Evolutionary conservation across 1,140 invertebrate species (phyloP).

Genomic region (Daktulosphaira vitifoliae): DNA sequence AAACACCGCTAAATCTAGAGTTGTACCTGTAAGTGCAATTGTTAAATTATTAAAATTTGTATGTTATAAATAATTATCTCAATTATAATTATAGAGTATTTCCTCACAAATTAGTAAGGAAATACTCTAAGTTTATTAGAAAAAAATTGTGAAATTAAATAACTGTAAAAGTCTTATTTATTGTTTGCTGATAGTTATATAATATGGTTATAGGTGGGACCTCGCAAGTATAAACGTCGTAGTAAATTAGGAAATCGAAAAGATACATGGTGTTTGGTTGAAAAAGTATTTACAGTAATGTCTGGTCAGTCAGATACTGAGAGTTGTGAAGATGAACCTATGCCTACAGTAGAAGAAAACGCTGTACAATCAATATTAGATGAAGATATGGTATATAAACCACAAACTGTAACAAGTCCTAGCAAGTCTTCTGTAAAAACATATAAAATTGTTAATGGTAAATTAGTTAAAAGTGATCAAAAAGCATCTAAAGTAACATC

Average conservation of each 20-base stretch:
- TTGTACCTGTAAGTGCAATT: slow-evolving; percentile 40
- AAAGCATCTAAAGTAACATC: slow-evolving; percentile 37
- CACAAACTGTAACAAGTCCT: background rate
- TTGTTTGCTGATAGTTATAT: no score
- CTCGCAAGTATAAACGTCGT: slow-evolving; percentile 67
- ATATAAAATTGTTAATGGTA: slow-evolving; percentile 41
- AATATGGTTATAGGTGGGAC: slow-evolving; percentile 51
- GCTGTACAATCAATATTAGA: slow-evolving; percentile 40
- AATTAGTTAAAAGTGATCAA: slow-evolving; percentile 46
- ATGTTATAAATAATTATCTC: no score
- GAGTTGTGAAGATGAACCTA: slow-evolving; percentile 41
- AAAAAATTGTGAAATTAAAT: no score
- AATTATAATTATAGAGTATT: no score
- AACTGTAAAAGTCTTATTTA: no score
- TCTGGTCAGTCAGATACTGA: slow-evolving; percentile 45
- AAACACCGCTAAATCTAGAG: slow-evolving; percentile 66
- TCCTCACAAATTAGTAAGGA: no score
- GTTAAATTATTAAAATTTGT: background rate
- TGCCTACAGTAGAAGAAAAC: slow-evolving; percentile 44
- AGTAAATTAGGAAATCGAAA: slow-evolving; percentile 60
- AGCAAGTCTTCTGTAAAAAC: slow-evolving; percentile 42
- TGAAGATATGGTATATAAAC: background rate
- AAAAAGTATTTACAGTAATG: slow-evolving; percentile 42
- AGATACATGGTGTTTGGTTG: slow-evolving; percentile 42
- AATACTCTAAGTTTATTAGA: no score